phyloP scores from a whole-genome alignment of 2,888 invertebrate genomes.

The Tanaodytes sp. region DNA sequence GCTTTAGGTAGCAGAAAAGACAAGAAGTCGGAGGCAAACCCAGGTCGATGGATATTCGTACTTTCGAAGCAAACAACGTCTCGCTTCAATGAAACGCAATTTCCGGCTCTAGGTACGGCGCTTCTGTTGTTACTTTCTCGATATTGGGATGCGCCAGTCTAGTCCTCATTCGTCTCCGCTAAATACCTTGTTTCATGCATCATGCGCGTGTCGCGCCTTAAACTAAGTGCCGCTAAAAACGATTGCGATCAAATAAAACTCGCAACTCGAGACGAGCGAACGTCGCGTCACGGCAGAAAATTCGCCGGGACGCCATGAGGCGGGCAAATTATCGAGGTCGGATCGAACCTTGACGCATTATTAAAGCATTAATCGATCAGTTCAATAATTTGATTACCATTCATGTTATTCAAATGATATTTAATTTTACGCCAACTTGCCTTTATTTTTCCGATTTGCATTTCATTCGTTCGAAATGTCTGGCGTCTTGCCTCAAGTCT shows the following conservation, averaged over 20 bases:
- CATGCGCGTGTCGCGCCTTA: conserved; percentile 66
- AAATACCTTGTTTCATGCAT: conserved; percentile 66
- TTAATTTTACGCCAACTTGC: conserved; percentile 71
- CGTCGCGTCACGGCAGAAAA: too few relatives aligned
- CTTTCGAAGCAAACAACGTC: conserved; percentile 69
- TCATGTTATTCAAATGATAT: conserved; percentile 70
- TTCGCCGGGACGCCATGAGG: background rate
- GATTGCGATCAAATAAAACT: conserved; percentile 10
- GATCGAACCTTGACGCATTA: too few relatives aligned
- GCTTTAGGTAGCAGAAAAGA: conserved; percentile 53
- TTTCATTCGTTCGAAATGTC: conserved; percentile 68
- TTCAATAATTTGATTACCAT: conserved; percentile 67
- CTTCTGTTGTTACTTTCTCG: conserved; percentile 47
- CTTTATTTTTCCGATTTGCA: conserved; percentile 70
- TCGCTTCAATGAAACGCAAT: conserved; percentile 72
- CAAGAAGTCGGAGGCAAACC: conserved; percentile 52
- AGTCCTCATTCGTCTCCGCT: conserved; percentile 67
- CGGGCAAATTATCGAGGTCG: background rate
- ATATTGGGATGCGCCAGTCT: conserved; percentile 60
- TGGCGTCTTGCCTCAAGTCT: conserved; percentile 48
- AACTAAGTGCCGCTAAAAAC: conserved; percentile 45
- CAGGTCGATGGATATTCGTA: conserved; percentile 63
- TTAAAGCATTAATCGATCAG: conserved; percentile 67
- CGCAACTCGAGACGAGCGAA: too few relatives aligned
- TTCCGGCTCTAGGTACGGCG: conserved; percentile 66